Evolutionary conservation across 2,113 vertebrate species (phyloP), one percentile per base, ranked within the genome.

Genomic region (Gorsachius goisagi): DNA sequence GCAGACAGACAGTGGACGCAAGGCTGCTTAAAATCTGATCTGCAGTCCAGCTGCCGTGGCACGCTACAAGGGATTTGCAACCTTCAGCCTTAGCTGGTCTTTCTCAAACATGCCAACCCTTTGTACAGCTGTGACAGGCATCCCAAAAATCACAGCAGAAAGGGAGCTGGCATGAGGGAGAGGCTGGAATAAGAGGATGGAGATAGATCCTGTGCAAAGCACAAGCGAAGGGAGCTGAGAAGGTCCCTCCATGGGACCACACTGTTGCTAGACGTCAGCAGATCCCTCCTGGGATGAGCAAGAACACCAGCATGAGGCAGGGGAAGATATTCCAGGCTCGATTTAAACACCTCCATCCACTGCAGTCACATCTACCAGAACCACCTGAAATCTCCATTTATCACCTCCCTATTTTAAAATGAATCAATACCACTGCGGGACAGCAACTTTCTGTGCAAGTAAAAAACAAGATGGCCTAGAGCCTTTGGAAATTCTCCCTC

Each of bases 341-440:
- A 95, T 94, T 96, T 88, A 78, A 96, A 90, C 12, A 0, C 55
- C 47, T 95, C 76, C 72, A 86, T 86, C 73, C 85, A 45, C 21
- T n/a, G 91, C 78, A 91, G 72, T 76, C 89, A 56, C 87, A 94
- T 84, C 85, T 78, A 89, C 89, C 73, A 84, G 82, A 94, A 95
- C 72, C 78, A 80, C 85, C 69, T 84, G 93, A 92, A 88, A 92
- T 68, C 86, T 86, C 87, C 94, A 97, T 95, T 94, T 89, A 94
- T 93, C 85, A 83, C 80, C 50, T 95, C 37, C 87, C 87, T 94
- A 30, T 90, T 96, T 89, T 92, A 93, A 95, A 93, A 81, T 39
- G 17, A 77, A 95, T 95, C 96, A 20, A 96, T 96, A 90, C 41
- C 67, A 74, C 93, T 55, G 88, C 68, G 0, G 95, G 81, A 92